Percentiles rank a stretch among this genome's conserved stretches.
phyloP scores from a whole-genome alignment of 1,140 invertebrate species.

The Polyergus mexicanus region DNA sequence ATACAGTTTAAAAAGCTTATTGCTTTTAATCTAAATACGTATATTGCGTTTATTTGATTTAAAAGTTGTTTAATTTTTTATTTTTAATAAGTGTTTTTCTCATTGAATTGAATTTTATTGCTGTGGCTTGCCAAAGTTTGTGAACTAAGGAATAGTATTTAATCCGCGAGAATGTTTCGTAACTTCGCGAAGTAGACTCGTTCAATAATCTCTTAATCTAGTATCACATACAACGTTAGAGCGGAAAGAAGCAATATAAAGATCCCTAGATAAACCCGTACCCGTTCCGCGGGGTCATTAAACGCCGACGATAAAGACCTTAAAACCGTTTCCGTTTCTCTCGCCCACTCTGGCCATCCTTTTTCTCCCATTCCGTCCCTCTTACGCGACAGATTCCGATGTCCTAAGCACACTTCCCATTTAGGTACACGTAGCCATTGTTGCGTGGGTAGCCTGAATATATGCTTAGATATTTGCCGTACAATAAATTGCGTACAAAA shows the following conservation, averaged over 20 bases:
- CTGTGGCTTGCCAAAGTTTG: conserved; percentile 12
- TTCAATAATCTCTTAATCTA: conserved; percentile 62
- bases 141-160: conserved; percentile 4
- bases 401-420: conserved; percentile 50
- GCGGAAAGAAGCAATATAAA: conserved; percentile 67
- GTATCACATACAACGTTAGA: conserved; percentile 43
- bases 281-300: conserved; percentile 57
- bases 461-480: conserved; percentile 8
- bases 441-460: not conserved
- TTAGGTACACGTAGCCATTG: not conserved
- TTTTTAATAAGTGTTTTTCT: not conserved
- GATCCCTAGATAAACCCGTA: conserved; percentile 62
- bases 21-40: not conserved
- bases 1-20: not conserved
- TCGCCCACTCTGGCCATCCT: not conserved
- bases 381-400: conserved; percentile 38
- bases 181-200: conserved; percentile 32
- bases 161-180: conserved; percentile 35
- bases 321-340: conserved; percentile 37
- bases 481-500: conserved; percentile 25
- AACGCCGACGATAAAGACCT: conserved; percentile 60
- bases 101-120: not conserved
- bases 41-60: not conserved
- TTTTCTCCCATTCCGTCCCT: not conserved
- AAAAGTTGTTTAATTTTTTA: not conserved